Conservation (phyloP, 1,140 invertebrate species). For the Pantala flavescens region DNA sequence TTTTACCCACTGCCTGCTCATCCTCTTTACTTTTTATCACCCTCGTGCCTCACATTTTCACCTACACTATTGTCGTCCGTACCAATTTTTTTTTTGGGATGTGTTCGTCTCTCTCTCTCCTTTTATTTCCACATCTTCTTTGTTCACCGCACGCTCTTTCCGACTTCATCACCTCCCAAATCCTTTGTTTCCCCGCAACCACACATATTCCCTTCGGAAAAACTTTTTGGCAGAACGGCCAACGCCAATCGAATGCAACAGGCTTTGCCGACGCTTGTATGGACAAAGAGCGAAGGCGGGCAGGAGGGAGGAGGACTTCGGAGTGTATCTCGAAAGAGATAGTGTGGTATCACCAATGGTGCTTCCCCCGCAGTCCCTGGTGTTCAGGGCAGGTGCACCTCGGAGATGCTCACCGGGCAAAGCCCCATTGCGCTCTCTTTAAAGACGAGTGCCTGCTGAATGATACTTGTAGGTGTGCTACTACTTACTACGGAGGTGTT, state of each 20-base stretch:
- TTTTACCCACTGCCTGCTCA: too few relatives aligned
- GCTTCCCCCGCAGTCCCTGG: too few relatives aligned
- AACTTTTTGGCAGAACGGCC: neutral
- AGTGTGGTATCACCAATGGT: too few relatives aligned
- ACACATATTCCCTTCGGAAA: neutral
- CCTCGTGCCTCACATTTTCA: neutral
- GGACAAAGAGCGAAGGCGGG: neutral
- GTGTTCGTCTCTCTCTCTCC: neutral
- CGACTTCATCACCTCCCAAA: neutral
- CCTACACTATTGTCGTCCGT: neutral
- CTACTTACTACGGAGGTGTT: too few relatives aligned
- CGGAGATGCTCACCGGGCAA: too few relatives aligned
- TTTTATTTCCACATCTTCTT: neutral
- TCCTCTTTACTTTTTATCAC: neutral
- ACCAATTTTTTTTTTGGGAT: neutral
- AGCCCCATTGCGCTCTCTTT: too few relatives aligned
- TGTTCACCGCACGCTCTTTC: too few relatives aligned
- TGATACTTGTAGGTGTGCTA: too few relatives aligned
- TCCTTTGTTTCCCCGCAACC: neutral
- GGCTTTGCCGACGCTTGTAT: neutral
- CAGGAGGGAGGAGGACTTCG: neutral
- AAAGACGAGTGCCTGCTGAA: too few relatives aligned
- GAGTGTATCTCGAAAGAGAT: too few relatives aligned
- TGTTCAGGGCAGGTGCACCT: too few relatives aligned
- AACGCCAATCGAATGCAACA: slow-evolving; percentile 1